Percentiles rank a stretch among this genome's conserved stretches.
phyloP scores from a whole-genome alignment of 1,140 invertebrate genomes.

The Sweltsa coloradensis region DNA sequence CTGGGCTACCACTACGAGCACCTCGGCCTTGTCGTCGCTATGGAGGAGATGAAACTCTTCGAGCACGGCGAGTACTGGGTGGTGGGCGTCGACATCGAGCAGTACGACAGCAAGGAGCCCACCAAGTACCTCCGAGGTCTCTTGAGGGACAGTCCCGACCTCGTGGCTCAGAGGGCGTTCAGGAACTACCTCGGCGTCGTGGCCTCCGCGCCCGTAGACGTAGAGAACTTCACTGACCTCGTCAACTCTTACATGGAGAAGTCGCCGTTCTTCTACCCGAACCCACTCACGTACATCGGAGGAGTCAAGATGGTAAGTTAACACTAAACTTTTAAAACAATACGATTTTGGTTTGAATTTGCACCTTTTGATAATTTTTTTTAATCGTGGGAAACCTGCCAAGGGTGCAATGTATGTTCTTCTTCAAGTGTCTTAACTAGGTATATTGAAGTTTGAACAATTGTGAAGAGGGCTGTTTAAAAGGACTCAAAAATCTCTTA shows the following conservation, averaged over 20 bases:
- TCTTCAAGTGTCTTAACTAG: no score
- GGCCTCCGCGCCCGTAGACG: constrained; percentile 45
- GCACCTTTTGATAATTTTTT: constrained; percentile 6
- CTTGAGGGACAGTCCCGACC: constrained; percentile 44
- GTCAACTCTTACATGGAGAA: constrained; percentile 68
- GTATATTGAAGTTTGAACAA: no score
- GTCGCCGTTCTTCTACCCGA: constrained; percentile 75
- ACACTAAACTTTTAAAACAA: constrained; percentile 5
- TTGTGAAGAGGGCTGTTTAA: no score
- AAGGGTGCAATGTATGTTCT: no score
- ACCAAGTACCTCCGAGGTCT: constrained; percentile 62
- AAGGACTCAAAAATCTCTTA: no score
- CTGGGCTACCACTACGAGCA: constrained; percentile 81
- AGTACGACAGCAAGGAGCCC: constrained; percentile 63
- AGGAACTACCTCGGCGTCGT: constrained; percentile 61
- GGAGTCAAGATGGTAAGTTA: constrained; percentile 54
- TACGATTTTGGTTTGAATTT: constrained; percentile 1
- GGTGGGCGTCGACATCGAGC: constrained; percentile 79
- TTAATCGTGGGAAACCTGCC: no score
- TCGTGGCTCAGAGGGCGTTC: constrained; percentile 43
- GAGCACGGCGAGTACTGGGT: constrained; percentile 80
- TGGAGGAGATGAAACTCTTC: constrained; percentile 70
- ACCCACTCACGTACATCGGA: constrained; percentile 55
- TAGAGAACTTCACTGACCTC: constrained; percentile 57
- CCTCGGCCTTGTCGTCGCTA: constrained; percentile 65